Evolutionary conservation across 2,797 vertebrate species (phyloP).

Genomic region (Anguilla megastoma): DNA sequence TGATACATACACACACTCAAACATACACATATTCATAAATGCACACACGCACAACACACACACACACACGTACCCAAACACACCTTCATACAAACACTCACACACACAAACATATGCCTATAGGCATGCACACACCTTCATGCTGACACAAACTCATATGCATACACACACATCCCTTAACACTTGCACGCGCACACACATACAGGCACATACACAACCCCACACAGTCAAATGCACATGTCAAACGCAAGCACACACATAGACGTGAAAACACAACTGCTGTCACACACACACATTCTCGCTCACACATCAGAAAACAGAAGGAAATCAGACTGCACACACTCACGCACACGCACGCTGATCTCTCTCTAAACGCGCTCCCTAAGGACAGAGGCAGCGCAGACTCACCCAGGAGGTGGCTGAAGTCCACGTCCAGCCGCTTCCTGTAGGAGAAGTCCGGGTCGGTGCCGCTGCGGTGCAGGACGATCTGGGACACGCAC

Average conservation of each 20-base stretch:
- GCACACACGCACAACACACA: background rate
- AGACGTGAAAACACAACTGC: no score
- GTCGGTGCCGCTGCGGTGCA: constrained; percentile 91
- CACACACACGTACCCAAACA: background rate
- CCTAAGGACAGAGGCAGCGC: background rate
- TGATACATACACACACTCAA: background rate
- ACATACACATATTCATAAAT: background rate
- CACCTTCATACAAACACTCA: background rate
- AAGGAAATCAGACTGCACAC: background rate
- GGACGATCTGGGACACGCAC: constrained; percentile 92
- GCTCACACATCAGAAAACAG: no score
- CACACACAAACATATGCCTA: background rate
- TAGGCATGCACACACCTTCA: background rate
- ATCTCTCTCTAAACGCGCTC: constrained; percentile 38
- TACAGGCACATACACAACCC: background rate
- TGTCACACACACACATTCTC: no score
- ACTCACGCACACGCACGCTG: background rate
- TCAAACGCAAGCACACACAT: no score
- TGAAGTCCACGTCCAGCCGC: constrained; percentile 91
- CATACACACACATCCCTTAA: background rate
- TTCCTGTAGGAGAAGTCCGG: constrained; percentile 96
- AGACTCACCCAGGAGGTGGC: constrained; percentile 84
- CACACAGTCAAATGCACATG: no score
- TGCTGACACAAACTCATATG: background rate
- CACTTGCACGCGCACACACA: background rate